Evolutionary conservation across 2,797 vertebrate species (phyloP), one percentile per base, ranked within the genome.

Genomic region (Pyrocephalus nanus): DNA sequence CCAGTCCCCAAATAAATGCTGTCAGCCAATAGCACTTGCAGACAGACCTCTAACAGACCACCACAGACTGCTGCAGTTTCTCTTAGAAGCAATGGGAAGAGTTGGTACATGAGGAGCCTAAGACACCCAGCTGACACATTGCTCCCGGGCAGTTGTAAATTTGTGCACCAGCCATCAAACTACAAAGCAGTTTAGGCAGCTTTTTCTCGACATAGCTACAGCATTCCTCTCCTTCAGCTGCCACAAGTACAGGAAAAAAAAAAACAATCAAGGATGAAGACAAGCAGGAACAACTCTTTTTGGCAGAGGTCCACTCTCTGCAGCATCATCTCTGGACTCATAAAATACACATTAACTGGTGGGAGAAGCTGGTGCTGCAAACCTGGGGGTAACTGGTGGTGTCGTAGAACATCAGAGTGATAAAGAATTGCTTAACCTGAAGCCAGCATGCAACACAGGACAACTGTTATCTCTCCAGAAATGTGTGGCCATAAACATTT

Each of bases 321-420:
- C 88, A 32, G 4, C 80, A 89, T 80, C 71, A 65, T 85, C 82
- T 91, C 84, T 2, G 7, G 50, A 67, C 78, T 96, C 91, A 93
- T 93, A 96, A 96, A 96, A 95, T 71, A 94, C 81, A 2, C 74
- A 91, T 69, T 92, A 94, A 87, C 74, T 82, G 60, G 53, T 82
- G 78, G 29, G 48, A 94, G 80, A 95, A 89, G 64, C 60, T 89
- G 61, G 79, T 2, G 15, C 57, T 77, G 78, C 57, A 89, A 89
- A 93, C 83, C 84, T 87, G 57, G 75, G 83, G 92, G 71, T 74
- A 93, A 79, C 81, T 1, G 0, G 67, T 0, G 0, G 54, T 57
- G 42, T 40, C 88, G 64, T 72, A 79, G 77, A 95, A 94, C 50
- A 82, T 89, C 74, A 82, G 48, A 79, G 48, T 1, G 20, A 89